A percentile compares a stretch with the other conserved stretches of the same genome.
These are phyloP conservation scores for Quadroppia sp. DNA, from an alignment of 2,888 invertebrate genomes.

Conservation along the genomic window DNA sequence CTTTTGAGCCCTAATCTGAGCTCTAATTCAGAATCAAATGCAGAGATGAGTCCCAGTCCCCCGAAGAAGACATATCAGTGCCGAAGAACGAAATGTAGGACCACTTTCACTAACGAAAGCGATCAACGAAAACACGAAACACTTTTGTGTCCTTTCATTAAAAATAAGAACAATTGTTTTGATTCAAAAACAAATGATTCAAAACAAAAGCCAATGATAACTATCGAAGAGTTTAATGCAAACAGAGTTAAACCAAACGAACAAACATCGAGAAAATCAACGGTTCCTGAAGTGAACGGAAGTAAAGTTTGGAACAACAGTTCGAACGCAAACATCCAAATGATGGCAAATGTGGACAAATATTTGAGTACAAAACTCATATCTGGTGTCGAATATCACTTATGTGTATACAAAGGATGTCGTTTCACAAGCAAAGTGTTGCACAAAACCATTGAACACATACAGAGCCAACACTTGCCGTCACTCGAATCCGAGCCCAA, in stretches of 20 bases:
- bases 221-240: neutral
- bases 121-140: conserved; percentile 16
- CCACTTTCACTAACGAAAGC: neutral
- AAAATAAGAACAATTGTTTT: neutral
- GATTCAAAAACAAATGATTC: neutral
- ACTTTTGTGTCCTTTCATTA: conserved; percentile 16
- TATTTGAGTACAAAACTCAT: conserved; percentile 19
- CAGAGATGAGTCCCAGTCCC: neutral
- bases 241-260: neutral
- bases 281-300: neutral
- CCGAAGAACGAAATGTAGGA: conserved; percentile 1
- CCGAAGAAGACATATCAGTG: conserved; percentile 17
- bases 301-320: neutral
- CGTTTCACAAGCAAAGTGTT: neutral
- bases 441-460: conserved; percentile 26
- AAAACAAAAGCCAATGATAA: neutral
- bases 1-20: neutral
- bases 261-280: neutral
- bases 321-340: neutral
- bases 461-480: neutral
- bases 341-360: conserved; percentile 14
- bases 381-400: conserved; percentile 14
- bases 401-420: neutral
- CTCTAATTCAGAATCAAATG: neutral
- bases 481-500: neutral